These are phyloP conservation scores for Sylvietta virens DNA, from an alignment of 2,113 vertebrate species.

Conservation along the genomic window DNA sequence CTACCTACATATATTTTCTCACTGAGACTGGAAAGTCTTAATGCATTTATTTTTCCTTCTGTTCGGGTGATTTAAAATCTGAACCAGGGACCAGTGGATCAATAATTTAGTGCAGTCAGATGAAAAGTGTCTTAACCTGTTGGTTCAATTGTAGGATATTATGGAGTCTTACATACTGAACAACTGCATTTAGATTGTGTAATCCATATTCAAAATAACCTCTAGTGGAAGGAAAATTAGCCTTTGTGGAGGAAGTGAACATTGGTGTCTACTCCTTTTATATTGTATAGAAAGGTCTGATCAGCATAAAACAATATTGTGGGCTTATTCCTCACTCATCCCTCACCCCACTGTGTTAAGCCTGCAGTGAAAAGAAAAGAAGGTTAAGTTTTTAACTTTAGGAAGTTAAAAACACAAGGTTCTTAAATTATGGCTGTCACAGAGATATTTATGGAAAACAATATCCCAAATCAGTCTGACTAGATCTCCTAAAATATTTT, in stretches of 20 bases:
- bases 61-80: background rate
- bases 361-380: background rate
- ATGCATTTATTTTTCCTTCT: slow-evolving; percentile 38
- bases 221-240: background rate
- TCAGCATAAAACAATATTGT: background rate
- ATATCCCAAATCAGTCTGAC: background rate
- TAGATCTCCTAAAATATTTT: background rate
- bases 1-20: slow-evolving; percentile 3
- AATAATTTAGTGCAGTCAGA: slow-evolving; percentile 42
- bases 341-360: background rate
- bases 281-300: background rate
- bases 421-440: background rate
- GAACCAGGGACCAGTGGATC: background rate
- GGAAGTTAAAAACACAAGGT: background rate
- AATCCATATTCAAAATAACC: slow-evolving; percentile 13
- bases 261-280: background rate
- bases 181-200: background rate
- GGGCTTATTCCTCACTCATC: background rate
- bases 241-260: background rate
- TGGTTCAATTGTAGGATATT: background rate
- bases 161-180: background rate
- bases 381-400: background rate
- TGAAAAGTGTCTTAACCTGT: slow-evolving; percentile 16
- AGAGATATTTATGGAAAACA: background rate
- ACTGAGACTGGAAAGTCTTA: background rate